Conservation (phyloP, 1,140 invertebrate species). For the Euwallacea similis region DNA sequence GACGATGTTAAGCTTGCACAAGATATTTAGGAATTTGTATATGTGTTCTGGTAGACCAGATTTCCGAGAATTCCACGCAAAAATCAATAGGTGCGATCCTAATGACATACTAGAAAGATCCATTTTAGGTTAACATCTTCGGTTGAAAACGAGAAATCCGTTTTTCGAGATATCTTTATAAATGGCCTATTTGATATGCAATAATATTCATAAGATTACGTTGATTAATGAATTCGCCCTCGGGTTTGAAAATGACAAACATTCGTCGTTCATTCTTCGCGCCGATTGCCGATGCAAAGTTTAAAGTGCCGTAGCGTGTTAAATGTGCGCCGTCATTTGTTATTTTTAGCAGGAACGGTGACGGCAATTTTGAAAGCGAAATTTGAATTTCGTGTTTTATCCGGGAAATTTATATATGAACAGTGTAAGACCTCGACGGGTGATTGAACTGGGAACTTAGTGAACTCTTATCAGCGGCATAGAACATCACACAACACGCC, state of each 20-base stretch:
- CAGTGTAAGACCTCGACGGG: no score
- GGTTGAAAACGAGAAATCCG: background rate
- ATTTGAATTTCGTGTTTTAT: slow-evolving; percentile 22
- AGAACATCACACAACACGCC: no score
- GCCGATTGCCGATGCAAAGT: slow-evolving; percentile 29
- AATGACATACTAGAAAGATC: no score
- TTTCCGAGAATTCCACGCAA: no score
- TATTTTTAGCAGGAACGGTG: slow-evolving; percentile 30
- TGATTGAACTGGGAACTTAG: no score
- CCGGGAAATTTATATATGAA: no score
- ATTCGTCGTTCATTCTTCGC: slow-evolving; percentile 36
- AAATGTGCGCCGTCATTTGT: slow-evolving; percentile 39
- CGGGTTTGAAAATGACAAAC: slow-evolving; percentile 40
- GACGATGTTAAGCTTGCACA: no score
- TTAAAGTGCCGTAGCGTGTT: slow-evolving; percentile 32
- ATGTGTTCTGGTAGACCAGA: no score
- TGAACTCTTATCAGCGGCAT: no score
- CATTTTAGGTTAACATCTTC: no score
- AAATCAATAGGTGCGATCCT: no score
- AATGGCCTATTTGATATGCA: slow-evolving; percentile 43
- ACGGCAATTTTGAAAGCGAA: slow-evolving; percentile 23
- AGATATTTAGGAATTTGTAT: no score
- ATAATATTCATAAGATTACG: slow-evolving; percentile 41
- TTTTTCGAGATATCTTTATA: slow-evolving; percentile 36
- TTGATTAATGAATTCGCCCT: slow-evolving; percentile 38